phyloP scores from a whole-genome alignment of 2,888 invertebrate genomes.

The Meganola albula region DNA sequence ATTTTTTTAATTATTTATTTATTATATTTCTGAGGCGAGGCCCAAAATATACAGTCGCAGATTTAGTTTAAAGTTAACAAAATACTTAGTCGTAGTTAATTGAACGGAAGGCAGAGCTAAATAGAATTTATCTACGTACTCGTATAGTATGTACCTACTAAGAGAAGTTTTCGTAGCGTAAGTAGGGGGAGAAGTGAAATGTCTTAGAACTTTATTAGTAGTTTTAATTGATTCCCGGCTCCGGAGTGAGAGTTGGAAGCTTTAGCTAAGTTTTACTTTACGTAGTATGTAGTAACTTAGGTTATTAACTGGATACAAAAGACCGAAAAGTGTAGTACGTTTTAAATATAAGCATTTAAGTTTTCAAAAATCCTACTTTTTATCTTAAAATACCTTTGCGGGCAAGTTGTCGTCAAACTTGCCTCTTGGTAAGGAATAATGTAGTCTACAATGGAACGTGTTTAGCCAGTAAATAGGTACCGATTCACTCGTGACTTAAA shows the following conservation, averaged over 20 bases:
- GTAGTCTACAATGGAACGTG: too few relatives aligned
- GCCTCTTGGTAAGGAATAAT: too few relatives aligned
- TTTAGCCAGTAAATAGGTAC: too few relatives aligned
- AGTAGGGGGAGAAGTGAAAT: constrained; percentile 41
- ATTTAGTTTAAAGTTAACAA: constrained; percentile 12
- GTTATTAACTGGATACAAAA: constrained; percentile 2
- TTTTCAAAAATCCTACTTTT: too few relatives aligned
- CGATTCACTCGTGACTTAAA: too few relatives aligned
- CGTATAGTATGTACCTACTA: too few relatives aligned
- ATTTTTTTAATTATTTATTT: too few relatives aligned
- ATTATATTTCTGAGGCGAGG: too few relatives aligned
- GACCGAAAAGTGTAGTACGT: constrained; percentile 18
- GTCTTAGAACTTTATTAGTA: constrained; percentile 58
- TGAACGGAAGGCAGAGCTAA: constrained; percentile 31
- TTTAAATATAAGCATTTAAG: too few relatives aligned
- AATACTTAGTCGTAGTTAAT: constrained; percentile 20
- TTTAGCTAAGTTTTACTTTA: constrained; percentile 36
- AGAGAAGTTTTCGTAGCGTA: constrained; percentile 41
- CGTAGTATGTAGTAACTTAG: constrained; percentile 15
- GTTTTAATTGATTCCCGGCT: constrained; percentile 63
- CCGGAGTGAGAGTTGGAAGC: constrained; percentile 44
- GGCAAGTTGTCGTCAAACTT: too few relatives aligned
- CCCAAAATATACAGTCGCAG: too few relatives aligned
- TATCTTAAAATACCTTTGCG: too few relatives aligned
- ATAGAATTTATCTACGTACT: constrained; percentile 39